Evolutionary conservation across 1,140 invertebrate genomes (phyloP).

Genomic region (Trachymyrmex cornetzi): DNA sequence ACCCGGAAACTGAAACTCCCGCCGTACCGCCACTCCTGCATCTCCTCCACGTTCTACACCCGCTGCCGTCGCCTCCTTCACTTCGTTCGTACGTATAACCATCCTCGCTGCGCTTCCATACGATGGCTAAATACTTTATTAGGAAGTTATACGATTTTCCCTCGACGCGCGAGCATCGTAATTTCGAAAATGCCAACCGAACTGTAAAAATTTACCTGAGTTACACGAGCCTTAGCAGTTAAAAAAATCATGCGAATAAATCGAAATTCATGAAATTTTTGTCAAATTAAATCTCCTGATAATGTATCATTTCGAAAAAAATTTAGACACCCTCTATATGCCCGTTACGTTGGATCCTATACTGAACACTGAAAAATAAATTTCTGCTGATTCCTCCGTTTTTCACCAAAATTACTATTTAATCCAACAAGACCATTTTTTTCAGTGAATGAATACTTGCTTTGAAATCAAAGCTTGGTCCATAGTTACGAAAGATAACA

Average conservation of each 20-base stretch:
- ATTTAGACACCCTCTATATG: not conserved
- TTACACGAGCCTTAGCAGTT: not conserved
- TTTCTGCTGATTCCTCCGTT: too few species aligned
- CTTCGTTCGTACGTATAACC: slow-evolving; percentile 26
- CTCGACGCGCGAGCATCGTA: slow-evolving; percentile 60
- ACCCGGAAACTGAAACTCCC: slow-evolving; percentile 85
- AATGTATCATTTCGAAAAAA: not conserved
- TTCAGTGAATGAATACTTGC: not conserved
- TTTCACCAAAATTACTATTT: too few species aligned
- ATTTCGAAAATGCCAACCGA: slow-evolving; percentile 64
- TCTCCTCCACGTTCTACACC: slow-evolving; percentile 29
- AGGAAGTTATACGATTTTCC: slow-evolving; percentile 80
- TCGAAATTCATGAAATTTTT: not conserved
- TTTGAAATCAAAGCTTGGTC: not conserved
- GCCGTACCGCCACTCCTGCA: slow-evolving; percentile 58
- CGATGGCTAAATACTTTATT: slow-evolving; percentile 83
- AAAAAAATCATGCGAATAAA: not conserved
- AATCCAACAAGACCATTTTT: too few species aligned
- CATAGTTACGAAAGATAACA: not conserved
- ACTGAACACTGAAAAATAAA: too few species aligned
- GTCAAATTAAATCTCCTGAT: not conserved
- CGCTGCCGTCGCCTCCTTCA: slow-evolving; percentile 34
- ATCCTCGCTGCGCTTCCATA: slow-evolving; percentile 74
- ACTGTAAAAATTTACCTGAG: slow-evolving; percentile 16
- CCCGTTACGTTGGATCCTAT: not conserved